Evolutionary conservation across 2,113 vertebrate species (phyloP), one percentile per base, ranked within the genome.

Genomic region (Eptesicus fuscus): DNA sequence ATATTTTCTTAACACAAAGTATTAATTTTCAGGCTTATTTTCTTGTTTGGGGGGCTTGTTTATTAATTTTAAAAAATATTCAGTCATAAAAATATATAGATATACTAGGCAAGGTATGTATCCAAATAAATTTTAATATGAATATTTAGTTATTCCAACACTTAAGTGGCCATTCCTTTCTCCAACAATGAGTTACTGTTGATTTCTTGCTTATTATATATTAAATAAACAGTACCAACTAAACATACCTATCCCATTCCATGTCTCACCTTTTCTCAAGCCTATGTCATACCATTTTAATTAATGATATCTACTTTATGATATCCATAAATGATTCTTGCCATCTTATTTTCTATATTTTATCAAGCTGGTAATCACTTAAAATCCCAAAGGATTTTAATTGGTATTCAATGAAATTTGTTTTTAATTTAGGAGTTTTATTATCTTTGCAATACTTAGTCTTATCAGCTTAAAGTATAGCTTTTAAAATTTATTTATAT

Each of bases 381-480:
- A 89, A 96, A 80, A 79, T 78, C 73, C n/a, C 65, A 89, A 79
- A 65, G n/a, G 9, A 78, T n/a, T 91, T 83, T 87, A 70, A 59
- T 73, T 89, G 35, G 2, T 59, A 73, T 79, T 89, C 49, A 63
- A 88, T 63, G 83, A 71, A 85, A 77, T 25, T 70, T 78, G 40
- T 70, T 91, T 91, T 91, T 83, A 77, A 71, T 71, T 87, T 71
- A 83, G 61, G 42, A 56, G 9, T 65, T 93, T 94, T 69, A 56
- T 85, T 87, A 83, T 77, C 6, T 87, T 78, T 79, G n/a, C 22
- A 63, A 0, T 71, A 30, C 14, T 94, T 91, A 74, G 40, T 73
- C 53, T 95, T 93, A 86, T 32, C 23, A 69, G 42, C 47, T 65
- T 83, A 14, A 88, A 63, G 35, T 49, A 40, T 30, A 78, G 37